Base-by-base conservation (phyloP, 1,140 invertebrate species). In the Orchestia grillus region DNA sequence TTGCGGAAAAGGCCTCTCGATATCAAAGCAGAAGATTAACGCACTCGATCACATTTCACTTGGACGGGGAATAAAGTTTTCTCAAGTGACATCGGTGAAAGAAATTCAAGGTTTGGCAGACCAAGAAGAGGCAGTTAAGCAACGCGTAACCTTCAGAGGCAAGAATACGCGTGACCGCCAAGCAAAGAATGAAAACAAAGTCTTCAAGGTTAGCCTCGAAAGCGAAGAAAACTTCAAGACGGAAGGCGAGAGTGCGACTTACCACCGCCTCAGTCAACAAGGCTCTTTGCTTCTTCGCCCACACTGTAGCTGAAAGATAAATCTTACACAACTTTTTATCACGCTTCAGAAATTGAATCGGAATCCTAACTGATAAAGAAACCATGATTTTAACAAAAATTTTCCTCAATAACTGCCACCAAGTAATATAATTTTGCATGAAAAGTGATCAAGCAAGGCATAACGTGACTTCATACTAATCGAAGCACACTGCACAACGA, bases 171-270 rank as follows among this genome's bases (percentile, higher is more conserved):
- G 28, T 36, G 62, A 77, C 62, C 62, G 28, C 28, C 62, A 77
- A 77, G 62, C 62, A 77, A 77, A 77, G 62, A 77, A 77, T 77
- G 62, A 77, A 77, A 77, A 77, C 62, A 77, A 77, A 77, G 62
- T 15, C 62, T 77, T 77, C 62, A 77, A 77, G 62, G 62, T 28
- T 77, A 77, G 28, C 1, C 62, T 77, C 62, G 62, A 77, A 77
- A 23, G 28, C 62, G 28, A 8, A 77, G 15, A 36, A 77, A 77
- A 77, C 62, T 36, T 77, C 11, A 53, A 53, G 36, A 36, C 62
- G 62, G 28, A 77, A 77, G 62, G 62, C 28, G 62, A 77, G 62
- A 15, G 62, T 77, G 62, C 11, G 62, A 77, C 62, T 77, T 77
- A 77, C 62, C 62, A 28, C 28, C 28, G 62, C 15, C 62, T 77